Evolutionary conservation across 1,140 invertebrate species (phyloP).

Genomic region (Anastatus disparis): DNA sequence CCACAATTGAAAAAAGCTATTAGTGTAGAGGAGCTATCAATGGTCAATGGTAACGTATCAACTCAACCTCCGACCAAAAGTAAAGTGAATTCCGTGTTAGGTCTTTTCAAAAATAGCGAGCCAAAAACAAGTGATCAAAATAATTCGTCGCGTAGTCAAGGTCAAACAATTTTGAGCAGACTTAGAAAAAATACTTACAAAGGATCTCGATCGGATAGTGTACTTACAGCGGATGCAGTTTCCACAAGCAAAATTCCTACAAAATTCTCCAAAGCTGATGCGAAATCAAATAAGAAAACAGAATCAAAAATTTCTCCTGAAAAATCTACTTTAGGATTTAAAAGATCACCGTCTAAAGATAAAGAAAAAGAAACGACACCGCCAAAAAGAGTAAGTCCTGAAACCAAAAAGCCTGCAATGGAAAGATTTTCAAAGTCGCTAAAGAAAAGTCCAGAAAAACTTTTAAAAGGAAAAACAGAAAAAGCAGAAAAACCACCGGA

Average conservation of each 20-base stretch:
- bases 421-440: slow-evolving; percentile 47
- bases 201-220: slow-evolving; percentile 47
- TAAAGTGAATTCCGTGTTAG: slow-evolving; percentile 75
- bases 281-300: slow-evolving; percentile 43
- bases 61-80: slow-evolving; percentile 62
- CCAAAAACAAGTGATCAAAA: slow-evolving; percentile 28
- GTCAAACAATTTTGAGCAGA: slow-evolving; percentile 51
- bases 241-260: slow-evolving; percentile 59
- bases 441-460: slow-evolving; percentile 57
- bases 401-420: slow-evolving; percentile 38
- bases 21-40: slow-evolving; percentile 74
- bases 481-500: background rate
- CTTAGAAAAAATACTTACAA: slow-evolving; percentile 58
- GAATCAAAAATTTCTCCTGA: slow-evolving; percentile 49
- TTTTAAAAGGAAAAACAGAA: slow-evolving; percentile 36
- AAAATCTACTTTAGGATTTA: slow-evolving; percentile 33
- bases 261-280: slow-evolving; percentile 49
- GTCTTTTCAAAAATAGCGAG: slow-evolving; percentile 75
- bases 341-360: slow-evolving; percentile 41
- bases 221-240: slow-evolving; percentile 32
- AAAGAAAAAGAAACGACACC: slow-evolving; percentile 40
- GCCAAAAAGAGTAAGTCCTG: slow-evolving; percentile 43
- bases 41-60: slow-evolving; percentile 51
- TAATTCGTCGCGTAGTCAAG: slow-evolving; percentile 36
- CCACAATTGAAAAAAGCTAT: slow-evolving; percentile 73